Evolutionary conservation across 2,113 vertebrate species (phyloP), one percentile per base, ranked within the genome.

Genomic region (Tachycineta bicolor): DNA sequence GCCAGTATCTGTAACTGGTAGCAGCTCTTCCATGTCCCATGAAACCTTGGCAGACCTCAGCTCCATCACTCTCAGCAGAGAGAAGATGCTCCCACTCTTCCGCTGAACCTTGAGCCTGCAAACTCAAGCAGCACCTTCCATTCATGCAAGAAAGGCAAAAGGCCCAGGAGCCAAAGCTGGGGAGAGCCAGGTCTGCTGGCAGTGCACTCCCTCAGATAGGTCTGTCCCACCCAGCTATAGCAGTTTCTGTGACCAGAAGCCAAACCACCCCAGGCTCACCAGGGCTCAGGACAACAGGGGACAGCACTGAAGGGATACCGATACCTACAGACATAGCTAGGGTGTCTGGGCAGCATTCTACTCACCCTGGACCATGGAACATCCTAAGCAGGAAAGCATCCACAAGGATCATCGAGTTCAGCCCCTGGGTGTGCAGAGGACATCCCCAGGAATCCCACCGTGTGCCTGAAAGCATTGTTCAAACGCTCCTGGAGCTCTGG

Each of bases 91-190:
- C 47, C 46, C 46, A 11, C 12, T 43, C 21, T 20, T 69, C 9
- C 0, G 0, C 25, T 70, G 52, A 89, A 67, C 29, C 18, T 26
- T 24, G 67, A 80, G 28, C 31, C n/a, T 21, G 2, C 46, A 70
- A 70, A 75, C 23, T 44, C 17, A 11, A 56, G 80, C 1, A 0
- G n/a, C 25, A 58, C 8, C 43, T 91, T 82, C 33, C 3, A 9
- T 31, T 77, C 20, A 17, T 1, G 1, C 5, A 1, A 67, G 55
- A 50, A 65, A 3, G 4, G 10, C 22, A 73, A 33, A 80, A 41
- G 23, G 24, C 41, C 46, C 68, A 33, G 70, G 12, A 71, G n/a
- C 14, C 47, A 83, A 82, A 79, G 33, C 28, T 46, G 31, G 31
- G 29, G 23, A 64, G 41, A 62, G 9, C 21, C 20, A 81, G 37